phyloP scores from a whole-genome alignment of 2,888 invertebrate genomes.

The Thymelicus acteon region DNA sequence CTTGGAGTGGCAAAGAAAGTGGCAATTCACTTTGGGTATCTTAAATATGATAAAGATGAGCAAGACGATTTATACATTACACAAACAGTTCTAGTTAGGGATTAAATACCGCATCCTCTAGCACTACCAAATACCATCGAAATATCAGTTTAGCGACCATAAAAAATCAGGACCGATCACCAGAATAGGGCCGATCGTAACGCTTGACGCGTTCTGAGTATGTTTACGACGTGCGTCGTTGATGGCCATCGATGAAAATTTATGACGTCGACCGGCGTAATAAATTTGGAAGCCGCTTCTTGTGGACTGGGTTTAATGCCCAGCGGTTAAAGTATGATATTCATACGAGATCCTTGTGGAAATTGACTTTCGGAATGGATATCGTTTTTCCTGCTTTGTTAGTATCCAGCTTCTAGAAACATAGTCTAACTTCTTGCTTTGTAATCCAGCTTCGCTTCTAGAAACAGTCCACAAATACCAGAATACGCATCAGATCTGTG shows the following conservation, averaged over 20 bases:
- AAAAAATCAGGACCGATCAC: conserved; percentile 5
- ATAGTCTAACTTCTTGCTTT: no score
- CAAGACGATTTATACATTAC: no score
- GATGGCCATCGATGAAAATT: conserved; percentile 44
- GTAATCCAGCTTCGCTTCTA: no score
- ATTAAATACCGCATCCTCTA: not conserved
- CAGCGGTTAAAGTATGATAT: not conserved
- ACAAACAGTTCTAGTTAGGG: no score
- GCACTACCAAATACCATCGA: not conserved
- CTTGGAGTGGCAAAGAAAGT: no score
- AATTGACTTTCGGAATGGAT: not conserved
- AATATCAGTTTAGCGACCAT: not conserved
- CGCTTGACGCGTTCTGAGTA: conserved; percentile 21
- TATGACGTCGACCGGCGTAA: conserved; percentile 39
- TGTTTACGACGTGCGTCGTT: conserved; percentile 44
- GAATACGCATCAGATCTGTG: no score
- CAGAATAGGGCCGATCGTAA: conserved; percentile 12
- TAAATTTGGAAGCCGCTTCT: conserved; percentile 25
- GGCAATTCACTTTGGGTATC: no score
- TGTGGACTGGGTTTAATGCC: conserved; percentile 1
- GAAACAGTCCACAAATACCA: no score
- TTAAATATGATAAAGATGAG: no score
- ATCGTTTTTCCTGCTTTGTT: no score
- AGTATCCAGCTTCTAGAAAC: no score
- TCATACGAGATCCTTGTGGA: conserved; percentile 9